Conservation (phyloP, 2,888 invertebrate species). For the Quadriops clusia region DNA sequence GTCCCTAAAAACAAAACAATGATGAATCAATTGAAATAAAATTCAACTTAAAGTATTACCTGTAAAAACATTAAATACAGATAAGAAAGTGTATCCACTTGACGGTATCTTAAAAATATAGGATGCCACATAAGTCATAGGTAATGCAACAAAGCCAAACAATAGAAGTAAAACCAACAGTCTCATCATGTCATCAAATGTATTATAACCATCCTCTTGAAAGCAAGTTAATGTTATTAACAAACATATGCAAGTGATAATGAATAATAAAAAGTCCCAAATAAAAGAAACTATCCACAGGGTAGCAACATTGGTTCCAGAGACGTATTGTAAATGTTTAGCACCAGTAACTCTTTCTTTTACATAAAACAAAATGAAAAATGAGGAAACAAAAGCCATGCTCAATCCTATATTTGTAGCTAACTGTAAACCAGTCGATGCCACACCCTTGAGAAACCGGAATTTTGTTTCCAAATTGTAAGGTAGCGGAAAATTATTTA, state of each 20-base stretch:
- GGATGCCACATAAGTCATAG: constrained; percentile 58
- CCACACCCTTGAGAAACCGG: no score
- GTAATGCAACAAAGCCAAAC: constrained; percentile 62
- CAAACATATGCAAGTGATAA: constrained; percentile 44
- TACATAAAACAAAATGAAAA: constrained; percentile 49
- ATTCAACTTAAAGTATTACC: constrained; percentile 46
- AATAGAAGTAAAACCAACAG: constrained; percentile 50
- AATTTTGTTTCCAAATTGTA: constrained; percentile 42
- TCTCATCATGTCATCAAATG: constrained; percentile 42
- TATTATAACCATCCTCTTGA: constrained; percentile 49
- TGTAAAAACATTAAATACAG: constrained; percentile 58
- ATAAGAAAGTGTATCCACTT: constrained; percentile 61
- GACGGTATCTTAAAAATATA: constrained; percentile 61
- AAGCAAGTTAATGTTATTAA: constrained; percentile 52
- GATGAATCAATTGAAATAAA: no score
- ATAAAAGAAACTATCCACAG: constrained; percentile 59
- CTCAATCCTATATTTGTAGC: constrained; percentile 61
- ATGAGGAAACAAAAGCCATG: constrained; percentile 55
- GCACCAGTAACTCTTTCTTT: constrained; percentile 57
- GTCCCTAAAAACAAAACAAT: no score
- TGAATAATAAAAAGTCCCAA: constrained; percentile 55
- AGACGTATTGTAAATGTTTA: constrained; percentile 59
- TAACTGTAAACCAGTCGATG: constrained; percentile 46
- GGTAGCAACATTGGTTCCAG: constrained; percentile 52
- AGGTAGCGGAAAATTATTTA: constrained; percentile 59